Base-by-base conservation (phyloP, 2,797 vertebrate species). In the Caiman crocodilus region DNA sequence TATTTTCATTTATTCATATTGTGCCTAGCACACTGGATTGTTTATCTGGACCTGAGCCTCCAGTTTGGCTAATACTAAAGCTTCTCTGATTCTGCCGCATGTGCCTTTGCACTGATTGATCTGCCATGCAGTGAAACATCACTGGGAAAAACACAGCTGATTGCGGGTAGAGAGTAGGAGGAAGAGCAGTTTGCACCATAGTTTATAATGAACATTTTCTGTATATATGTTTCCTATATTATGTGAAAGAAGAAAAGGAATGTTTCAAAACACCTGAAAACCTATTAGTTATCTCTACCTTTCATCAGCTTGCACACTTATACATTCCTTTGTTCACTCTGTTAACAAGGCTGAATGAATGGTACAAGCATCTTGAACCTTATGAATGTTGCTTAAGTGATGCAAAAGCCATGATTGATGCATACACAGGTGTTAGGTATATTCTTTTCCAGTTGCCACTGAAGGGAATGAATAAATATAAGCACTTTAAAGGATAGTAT, bases 321-420 rank as follows among this genome's bases (percentile, higher is more conserved):
- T 25, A 6, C 2, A 11, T 76, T 30, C 82, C 20, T 79, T 74
- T 32, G 17, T 79, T 25, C 25, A 5, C 1, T 83, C 20, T 87
- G 64, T 78, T 76, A 35, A 32, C 50, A 71, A 18, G 42, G 42
- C 9, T 63, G 18, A 2, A 42, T 82, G 57, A 67, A 15, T 3
- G 11, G 8, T 79, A 75, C 0, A 3, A 3, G 21, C 3, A 77
- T 0, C 0, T 82, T 23, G n/a, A 91, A 61, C 5, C 9, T 87
- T 63, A 42, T 11, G 42, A 17, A 79, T 21, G 64, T 15, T 6
- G 83, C 28, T 32, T 67, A 74, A 89, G 26, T 1, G 20, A 84
- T 67, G 55, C 59, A 61, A 92, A 91, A 63, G 14, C 3, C 9
- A 79, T 8, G 74, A 42, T 23, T 77, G 55, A 77, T 79, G 77